These are phyloP conservation scores for Pheosia tremula DNA, from an alignment of 2,888 invertebrate genomes.

Conservation along the genomic window DNA sequence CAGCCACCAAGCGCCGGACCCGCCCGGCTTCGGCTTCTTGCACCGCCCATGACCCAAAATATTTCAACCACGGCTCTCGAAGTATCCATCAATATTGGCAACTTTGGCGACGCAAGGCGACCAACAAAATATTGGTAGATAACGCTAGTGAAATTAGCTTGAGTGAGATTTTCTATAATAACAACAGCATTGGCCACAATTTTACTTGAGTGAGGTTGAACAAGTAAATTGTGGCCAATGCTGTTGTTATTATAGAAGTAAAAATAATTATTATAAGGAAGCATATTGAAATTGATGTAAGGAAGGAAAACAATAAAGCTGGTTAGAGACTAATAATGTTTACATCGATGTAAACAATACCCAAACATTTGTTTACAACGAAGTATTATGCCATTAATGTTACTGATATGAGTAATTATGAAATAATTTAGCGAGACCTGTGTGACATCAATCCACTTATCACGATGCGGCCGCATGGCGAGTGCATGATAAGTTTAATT, in stretches of 20 bases:
- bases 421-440: not conserved
- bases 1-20: slow-evolving; percentile 3
- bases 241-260: not conserved
- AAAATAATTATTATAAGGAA: not conserved
- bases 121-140: not conserved
- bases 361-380: not conserved
- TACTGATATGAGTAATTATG: not conserved
- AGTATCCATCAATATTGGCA: slow-evolving; percentile 8
- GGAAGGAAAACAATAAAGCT: not conserved
- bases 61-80: slow-evolving; percentile 13
- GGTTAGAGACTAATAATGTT: not conserved
- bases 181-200: too few relatives aligned
- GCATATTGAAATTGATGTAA: not conserved
- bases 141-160: not conserved
- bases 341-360: not conserved
- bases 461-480: not conserved
- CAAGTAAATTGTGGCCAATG: not conserved
- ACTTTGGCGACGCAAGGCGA: slow-evolving; percentile 6
- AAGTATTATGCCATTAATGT: not conserved
- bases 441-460: not conserved
- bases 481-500: slow-evolving; percentile 4
- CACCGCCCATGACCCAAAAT: slow-evolving; percentile 40
- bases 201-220: not conserved
- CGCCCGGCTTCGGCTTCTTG: slow-evolving; percentile 1
- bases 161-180: too few relatives aligned